Base-by-base conservation (phyloP, 2,797 vertebrate species). In the Danio albolineatus region DNA sequence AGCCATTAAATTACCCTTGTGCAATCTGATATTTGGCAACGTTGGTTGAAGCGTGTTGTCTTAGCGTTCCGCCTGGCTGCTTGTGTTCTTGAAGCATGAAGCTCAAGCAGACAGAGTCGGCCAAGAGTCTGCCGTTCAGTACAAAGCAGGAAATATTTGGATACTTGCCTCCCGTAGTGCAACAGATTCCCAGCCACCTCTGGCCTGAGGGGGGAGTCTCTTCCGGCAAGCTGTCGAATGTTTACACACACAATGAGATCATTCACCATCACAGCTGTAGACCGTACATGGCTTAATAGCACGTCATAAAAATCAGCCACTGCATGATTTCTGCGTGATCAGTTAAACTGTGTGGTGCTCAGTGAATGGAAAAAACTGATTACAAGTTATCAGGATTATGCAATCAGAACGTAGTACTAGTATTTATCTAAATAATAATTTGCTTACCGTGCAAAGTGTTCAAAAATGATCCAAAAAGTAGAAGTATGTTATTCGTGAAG, bases 151-250 rank as follows among this genome's bases (percentile, higher is more conserved):
- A 76, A 67, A 73, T 16, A 10, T n/a, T 56, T 67, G 48, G 39
- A 74, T 44, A 82, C 90, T 90, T 92, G 98, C 98, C 98, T 98
- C 86, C 98, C 98, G 19, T 99, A 99, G 90, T 99, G 98, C 79
- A 99, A 95, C 73, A 99, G 94, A 89, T 98, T 99, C 86, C 97
- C 97, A 43, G 97, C 94, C 82, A 98, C 95, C 89, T 98, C 98
- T 17, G 96, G 94, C 85, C 96, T 96, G 67, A 98, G 89, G 51
- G 98, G 96, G 85, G 97, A 99, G 92, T 99, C 98, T 86, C 96
- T 95, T 89, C 98, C 98, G 0, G 97, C 97, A 90, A 99, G 89
- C 98, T 99, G 83, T 2, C 49, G 21, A 44, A 81, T 41, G 49
- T 70, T 82, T 36, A 51, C 66, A 48, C 21, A 66, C 66, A 73